Conservation (phyloP, 2,113 vertebrate genomes). For the Petaurus breviceps region DNA sequence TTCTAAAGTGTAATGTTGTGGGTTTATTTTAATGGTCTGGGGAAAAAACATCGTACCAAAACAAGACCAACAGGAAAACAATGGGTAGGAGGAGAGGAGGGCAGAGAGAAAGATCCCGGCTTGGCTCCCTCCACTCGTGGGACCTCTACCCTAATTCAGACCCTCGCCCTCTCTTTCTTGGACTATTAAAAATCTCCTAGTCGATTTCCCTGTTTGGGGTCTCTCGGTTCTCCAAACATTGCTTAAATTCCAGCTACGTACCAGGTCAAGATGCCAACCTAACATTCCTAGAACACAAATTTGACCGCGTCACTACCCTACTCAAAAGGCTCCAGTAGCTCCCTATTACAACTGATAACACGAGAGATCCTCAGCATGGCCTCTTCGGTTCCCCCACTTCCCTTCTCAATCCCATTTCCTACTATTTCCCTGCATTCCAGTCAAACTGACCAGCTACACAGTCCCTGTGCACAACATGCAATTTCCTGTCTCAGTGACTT, state of each 20-base stretch:
- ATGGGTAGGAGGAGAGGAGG: not conserved
- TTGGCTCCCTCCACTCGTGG: not conserved
- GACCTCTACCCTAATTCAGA: not conserved
- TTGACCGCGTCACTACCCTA: not conserved
- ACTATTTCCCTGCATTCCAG: not conserved
- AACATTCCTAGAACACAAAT: not conserved
- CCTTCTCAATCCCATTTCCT: not conserved
- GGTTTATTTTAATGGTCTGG: not conserved
- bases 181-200: not conserved
- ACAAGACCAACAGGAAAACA: not conserved
- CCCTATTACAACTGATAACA: not conserved
- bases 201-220: not conserved
- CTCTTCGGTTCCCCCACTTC: not conserved
- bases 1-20: not conserved
- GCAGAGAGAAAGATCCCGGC: not conserved
- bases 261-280: not conserved
- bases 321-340: not conserved
- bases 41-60: not conserved
- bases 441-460: not conserved
- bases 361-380: fast-evolving
- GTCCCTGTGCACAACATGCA: not conserved
- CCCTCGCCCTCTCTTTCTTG: not conserved
- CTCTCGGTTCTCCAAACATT: not conserved
- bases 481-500: not conserved
- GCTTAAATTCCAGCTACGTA: not conserved